A percentile compares a stretch with the other conserved stretches of the same genome.
Conservation (phyloP, 2,113 vertebrate genomes). For the Cyprinodon tularosa region DNA sequence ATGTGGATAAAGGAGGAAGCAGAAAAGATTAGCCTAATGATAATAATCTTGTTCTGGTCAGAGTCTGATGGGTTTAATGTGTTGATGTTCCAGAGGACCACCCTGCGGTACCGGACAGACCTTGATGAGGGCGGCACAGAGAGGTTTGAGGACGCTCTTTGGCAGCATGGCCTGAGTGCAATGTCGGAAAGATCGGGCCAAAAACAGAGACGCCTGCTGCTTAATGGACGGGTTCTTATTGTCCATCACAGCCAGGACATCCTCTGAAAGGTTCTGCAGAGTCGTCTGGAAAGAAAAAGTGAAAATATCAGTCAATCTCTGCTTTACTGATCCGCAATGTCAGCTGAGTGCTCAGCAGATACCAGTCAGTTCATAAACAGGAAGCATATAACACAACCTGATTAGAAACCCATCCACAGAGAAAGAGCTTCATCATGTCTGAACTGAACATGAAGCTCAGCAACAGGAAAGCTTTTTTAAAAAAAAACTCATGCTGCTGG, state of each 20-base stretch:
- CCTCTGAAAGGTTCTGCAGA: slow-evolving; percentile 93
- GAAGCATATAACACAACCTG: not conserved
- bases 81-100: not conserved
- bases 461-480: not conserved
- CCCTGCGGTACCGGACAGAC: slow-evolving; percentile 65
- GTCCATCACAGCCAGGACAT: slow-evolving; percentile 95
- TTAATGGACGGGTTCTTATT: slow-evolving; percentile 99
- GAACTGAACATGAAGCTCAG: not conserved
- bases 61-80: not conserved
- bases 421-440: not conserved
- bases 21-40: not conserved
- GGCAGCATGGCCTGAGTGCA: slow-evolving; percentile 90
- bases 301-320: not conserved
- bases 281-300: slow-evolving; percentile 84
- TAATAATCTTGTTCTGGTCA: not conserved
- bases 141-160: slow-evolving; percentile 91
- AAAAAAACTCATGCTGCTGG: not conserved
- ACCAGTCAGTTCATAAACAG: not conserved
- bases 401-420: not conserved
- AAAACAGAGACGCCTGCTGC: slow-evolving; percentile 95
- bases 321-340: not conserved
- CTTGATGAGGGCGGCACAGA: slow-evolving; percentile 96
- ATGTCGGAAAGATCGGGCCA: slow-evolving; percentile 94
- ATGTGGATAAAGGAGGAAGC: not conserved
- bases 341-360: slow-evolving; percentile 11